Percentiles rank a stretch among this genome's conserved stretches.
Conservation (phyloP, 1,140 invertebrate genomes). For the Diploscapter pachys region DNA sequence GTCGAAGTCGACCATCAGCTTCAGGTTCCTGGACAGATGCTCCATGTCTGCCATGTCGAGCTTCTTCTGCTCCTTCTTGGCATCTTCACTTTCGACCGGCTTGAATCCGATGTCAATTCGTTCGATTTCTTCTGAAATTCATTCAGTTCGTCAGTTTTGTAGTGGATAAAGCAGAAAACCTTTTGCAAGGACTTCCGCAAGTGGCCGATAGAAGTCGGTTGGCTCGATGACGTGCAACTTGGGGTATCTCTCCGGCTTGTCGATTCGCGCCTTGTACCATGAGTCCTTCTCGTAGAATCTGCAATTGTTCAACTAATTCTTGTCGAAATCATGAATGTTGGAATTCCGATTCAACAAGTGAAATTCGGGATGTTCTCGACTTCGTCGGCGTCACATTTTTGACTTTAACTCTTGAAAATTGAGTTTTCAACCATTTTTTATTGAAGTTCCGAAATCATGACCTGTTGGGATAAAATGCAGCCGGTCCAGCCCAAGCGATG, state of each 20-base stretch:
- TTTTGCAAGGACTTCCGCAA: slow-evolving; percentile 32
- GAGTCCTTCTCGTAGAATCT: slow-evolving; percentile 55
- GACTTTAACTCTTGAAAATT: slow-evolving; percentile 1
- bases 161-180: background rate
- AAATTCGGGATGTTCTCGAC: background rate
- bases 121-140: slow-evolving; percentile 24
- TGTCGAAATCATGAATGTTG: background rate
- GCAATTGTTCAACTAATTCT: background rate
- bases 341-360: background rate
- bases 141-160: too few species aligned
- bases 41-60: background rate
- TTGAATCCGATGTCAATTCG: slow-evolving; percentile 3
- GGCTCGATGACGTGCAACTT: slow-evolving; percentile 57
- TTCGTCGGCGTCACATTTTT: background rate
- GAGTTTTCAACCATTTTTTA: slow-evolving; percentile 10
- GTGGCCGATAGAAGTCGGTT: slow-evolving; percentile 34
- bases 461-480: slow-evolving; percentile 52
- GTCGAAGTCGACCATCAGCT: slow-evolving; percentile 36
- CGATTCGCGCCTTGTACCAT: slow-evolving; percentile 58
- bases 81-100: background rate
- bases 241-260: slow-evolving; percentile 51
- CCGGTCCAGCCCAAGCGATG: slow-evolving; percentile 58
- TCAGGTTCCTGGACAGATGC: background rate
- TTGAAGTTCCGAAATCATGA: slow-evolving; percentile 19
- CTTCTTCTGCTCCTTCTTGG: slow-evolving; percentile 4